Conservation (phyloP, 2,113 vertebrate species). For the Mus pahari region DNA sequence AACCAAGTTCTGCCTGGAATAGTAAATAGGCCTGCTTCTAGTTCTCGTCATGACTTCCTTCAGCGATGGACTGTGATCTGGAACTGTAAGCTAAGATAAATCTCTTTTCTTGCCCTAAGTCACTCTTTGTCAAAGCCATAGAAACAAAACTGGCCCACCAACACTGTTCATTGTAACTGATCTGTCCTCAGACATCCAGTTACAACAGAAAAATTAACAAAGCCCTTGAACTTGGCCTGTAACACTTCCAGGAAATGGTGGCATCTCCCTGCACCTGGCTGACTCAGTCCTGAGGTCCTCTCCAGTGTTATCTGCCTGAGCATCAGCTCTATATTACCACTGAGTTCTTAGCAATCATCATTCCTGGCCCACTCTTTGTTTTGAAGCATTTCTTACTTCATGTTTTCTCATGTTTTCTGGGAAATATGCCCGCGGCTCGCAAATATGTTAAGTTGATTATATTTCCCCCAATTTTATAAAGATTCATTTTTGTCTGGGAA, state of each 20-base stretch:
- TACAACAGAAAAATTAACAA: background rate
- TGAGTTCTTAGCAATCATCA: background rate
- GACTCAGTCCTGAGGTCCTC: background rate
- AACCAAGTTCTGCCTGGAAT: background rate
- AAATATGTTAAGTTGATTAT: slow-evolving; percentile 35
- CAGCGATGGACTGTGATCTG: background rate
- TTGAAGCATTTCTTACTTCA: background rate
- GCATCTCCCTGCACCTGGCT: background rate
- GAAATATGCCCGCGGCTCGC: background rate
- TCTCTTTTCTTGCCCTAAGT: background rate
- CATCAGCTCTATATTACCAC: no score
- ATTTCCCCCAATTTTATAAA: slow-evolving; percentile 19
- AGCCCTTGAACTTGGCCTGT: background rate
- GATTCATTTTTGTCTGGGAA: slow-evolving; percentile 8
- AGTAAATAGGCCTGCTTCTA: background rate
- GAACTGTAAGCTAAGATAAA: background rate
- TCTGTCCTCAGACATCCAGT: background rate
- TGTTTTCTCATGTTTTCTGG: background rate
- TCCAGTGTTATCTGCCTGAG: no score
- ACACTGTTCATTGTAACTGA: background rate
- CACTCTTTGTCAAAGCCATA: background rate
- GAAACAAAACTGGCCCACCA: background rate
- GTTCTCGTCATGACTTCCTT: background rate
- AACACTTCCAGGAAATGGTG: background rate
- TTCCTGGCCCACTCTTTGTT: background rate